Evolutionary conservation across 1,140 invertebrate species (phyloP).

Genomic region (Eumeta japonica): DNA sequence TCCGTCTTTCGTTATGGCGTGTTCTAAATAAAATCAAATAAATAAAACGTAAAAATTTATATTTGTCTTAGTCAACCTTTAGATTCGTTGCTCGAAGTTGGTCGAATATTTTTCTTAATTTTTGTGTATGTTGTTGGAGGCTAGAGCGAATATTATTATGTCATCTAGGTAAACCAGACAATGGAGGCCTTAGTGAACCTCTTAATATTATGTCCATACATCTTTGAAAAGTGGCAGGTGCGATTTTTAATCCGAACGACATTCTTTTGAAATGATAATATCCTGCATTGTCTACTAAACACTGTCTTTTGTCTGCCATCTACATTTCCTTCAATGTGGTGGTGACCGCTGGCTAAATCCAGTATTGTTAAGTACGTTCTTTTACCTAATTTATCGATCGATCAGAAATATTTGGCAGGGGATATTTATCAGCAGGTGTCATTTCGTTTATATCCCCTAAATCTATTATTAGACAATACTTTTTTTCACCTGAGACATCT

Average conservation of each 20-base stretch:
- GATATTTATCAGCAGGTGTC: constrained; percentile 48
- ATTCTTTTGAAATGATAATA: constrained; percentile 30
- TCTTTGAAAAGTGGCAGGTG: constrained; percentile 31
- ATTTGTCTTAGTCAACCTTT: background rate
- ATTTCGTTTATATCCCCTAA: constrained; percentile 35
- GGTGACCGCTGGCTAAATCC: constrained; percentile 41
- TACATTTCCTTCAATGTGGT: background rate
- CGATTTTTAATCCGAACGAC: constrained; percentile 33
- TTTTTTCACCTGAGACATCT: constrained; percentile 11
- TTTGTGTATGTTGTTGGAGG: constrained; percentile 15
- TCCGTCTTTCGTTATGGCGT: background rate
- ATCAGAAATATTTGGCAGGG: constrained; percentile 52
- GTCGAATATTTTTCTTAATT: background rate
- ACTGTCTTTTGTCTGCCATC: constrained; percentile 37
- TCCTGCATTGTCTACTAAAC: constrained; percentile 26
- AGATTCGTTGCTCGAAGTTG: background rate
- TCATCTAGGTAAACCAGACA: constrained; percentile 48
- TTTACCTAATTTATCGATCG: constrained; percentile 38
- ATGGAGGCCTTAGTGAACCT: constrained; percentile 21
- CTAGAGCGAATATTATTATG: constrained; percentile 19
- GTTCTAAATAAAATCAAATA: too few relatives aligned
- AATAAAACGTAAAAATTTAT: background rate
- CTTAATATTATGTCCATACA: constrained; percentile 32
- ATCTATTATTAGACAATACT: constrained; percentile 28
- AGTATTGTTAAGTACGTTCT: constrained; percentile 28